These are phyloP conservation scores for Alauda arvensis DNA, from an alignment of 2,797 vertebrate species.

Conservation along the genomic window DNA sequence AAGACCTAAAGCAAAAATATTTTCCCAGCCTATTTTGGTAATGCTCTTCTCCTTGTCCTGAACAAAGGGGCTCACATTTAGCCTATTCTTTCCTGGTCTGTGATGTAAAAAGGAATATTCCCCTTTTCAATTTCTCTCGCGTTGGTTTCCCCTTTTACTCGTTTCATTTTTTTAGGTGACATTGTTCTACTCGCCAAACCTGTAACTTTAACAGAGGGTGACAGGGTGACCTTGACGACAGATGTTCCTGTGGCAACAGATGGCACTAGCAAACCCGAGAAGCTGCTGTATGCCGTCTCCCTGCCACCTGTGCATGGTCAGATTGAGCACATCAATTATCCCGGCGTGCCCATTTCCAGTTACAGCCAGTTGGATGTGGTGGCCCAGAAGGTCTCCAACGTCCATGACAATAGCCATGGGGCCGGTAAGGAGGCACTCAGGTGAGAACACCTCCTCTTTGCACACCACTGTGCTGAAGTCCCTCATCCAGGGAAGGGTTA, in stretches of 20 bases:
- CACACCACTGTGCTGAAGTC: not conserved
- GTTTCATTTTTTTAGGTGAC: constrained; percentile 75
- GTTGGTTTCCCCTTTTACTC: not conserved
- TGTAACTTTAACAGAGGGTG: constrained; percentile 86
- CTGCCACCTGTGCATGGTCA: constrained; percentile 85
- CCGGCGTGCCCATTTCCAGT: constrained; percentile 76
- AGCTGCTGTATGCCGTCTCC: constrained; percentile 84
- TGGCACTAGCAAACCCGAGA: constrained; percentile 82
- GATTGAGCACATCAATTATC: constrained; percentile 83
- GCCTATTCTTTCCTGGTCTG: not conserved
- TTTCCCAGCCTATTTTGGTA: constrained; percentile 10
- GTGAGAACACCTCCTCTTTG: constrained; percentile 67
- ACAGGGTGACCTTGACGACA: constrained; percentile 90
- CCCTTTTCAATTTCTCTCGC: not conserved
- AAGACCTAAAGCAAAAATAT: constrained; percentile 10
- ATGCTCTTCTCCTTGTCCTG: not conserved
- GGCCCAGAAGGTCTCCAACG: constrained; percentile 81
- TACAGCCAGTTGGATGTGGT: constrained; percentile 90
- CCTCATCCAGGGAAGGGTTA: constrained; percentile 21
- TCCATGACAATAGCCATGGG: constrained; percentile 82
- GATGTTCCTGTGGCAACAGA: constrained; percentile 90
- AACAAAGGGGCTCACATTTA: not conserved
- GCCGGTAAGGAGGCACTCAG: constrained; percentile 78
- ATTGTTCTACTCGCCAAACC: constrained; percentile 82
- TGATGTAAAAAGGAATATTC: not conserved